Evolutionary conservation across 2,797 vertebrate species (phyloP).

Genomic region (Phrynocephalus vlangalii): DNA sequence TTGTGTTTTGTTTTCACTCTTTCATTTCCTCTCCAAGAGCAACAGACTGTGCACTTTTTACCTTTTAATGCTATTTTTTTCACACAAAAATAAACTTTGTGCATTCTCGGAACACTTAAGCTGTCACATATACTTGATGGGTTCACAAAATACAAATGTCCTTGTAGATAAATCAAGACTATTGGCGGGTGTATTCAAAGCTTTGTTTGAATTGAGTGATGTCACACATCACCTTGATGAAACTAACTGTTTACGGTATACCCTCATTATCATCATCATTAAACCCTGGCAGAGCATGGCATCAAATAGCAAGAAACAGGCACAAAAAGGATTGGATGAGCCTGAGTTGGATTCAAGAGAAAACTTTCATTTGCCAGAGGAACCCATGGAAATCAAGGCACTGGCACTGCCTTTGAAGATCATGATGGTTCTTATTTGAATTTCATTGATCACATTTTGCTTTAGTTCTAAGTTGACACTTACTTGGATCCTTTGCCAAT

Average conservation of each 20-base stretch:
- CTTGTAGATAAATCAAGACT: neutral
- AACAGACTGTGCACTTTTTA: too few relatives aligned
- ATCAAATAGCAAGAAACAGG: neutral
- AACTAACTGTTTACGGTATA: neutral
- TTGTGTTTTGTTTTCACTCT: too few relatives aligned
- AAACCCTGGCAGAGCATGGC: neutral
- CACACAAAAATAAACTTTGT: too few relatives aligned
- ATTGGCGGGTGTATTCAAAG: conserved; percentile 1
- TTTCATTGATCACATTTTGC: neutral
- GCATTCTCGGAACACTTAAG: neutral
- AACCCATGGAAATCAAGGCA: neutral
- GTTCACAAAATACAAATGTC: neutral
- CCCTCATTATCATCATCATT: too few relatives aligned
- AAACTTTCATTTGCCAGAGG: neutral
- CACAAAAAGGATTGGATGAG: neutral
- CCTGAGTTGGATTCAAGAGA: neutral
- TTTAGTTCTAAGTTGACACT: neutral
- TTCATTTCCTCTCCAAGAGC: too few relatives aligned
- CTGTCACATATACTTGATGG: neutral
- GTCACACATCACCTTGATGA: neutral
- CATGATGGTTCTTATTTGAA: neutral
- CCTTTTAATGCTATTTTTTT: too few relatives aligned
- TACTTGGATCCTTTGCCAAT: neutral
- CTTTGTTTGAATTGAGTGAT: neutral
- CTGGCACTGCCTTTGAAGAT: neutral